Conservation (phyloP, 2,797 vertebrate species). For the Syngnathus acus region DNA sequence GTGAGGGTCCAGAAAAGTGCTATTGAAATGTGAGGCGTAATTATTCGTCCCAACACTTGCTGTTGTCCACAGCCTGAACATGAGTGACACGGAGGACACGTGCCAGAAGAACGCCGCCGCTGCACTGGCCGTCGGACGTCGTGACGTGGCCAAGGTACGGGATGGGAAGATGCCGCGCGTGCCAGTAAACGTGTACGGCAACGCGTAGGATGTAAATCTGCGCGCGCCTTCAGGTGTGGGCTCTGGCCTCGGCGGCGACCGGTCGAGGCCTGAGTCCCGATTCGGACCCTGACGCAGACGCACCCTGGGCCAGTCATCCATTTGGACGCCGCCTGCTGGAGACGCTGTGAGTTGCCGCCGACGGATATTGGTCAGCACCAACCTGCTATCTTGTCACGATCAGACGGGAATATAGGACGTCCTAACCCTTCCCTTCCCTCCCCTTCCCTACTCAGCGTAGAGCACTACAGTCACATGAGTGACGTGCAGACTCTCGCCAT, state of each 20-base stretch:
- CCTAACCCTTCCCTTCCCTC: no score
- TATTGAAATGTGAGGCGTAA: no score
- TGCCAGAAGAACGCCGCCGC: conserved; percentile 91
- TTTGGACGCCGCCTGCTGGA: conserved; percentile 93
- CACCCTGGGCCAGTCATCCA: conserved; percentile 92
- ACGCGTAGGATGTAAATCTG: background rate
- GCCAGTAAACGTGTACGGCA: no score
- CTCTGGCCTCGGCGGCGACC: conserved; percentile 87
- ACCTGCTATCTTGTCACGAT: no score
- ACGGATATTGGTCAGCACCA: no score
- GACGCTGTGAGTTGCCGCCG: conserved; percentile 75
- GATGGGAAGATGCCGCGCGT: no score
- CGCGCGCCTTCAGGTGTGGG: conserved; percentile 79
- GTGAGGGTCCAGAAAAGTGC: no score
- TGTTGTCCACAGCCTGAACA: conserved; percentile 73
- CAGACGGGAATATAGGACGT: no score
- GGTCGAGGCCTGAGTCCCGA: conserved; percentile 86
- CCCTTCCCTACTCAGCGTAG: conserved; percentile 64
- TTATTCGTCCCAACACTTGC: background rate
- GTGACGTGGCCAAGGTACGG: conserved; percentile 88
- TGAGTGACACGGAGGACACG: conserved; percentile 89
- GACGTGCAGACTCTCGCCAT: conserved; percentile 95
- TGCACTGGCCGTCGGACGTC: conserved; percentile 80
- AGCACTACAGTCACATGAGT: conserved; percentile 91
- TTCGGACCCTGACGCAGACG: conserved; percentile 87